Percentiles rank a stretch among this genome's conserved stretches.
Evolutionary conservation across 92 coral and sea anemone genomes (phyloP).

Genomic region (Epizoanthus illoricatus): DNA sequence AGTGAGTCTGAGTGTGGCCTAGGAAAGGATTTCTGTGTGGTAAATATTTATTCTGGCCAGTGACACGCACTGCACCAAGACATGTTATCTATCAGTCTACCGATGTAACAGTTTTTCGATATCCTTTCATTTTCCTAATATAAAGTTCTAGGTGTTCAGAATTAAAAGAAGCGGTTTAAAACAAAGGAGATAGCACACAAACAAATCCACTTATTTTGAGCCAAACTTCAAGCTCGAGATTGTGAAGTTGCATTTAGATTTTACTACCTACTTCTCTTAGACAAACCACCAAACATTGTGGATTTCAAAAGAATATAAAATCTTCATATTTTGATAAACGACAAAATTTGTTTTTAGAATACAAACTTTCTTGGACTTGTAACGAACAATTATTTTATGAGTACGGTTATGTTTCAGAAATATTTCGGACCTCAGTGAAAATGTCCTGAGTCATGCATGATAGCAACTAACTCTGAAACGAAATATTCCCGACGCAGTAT

Average conservation of each 20-base stretch:
- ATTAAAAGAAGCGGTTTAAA: too few relatives aligned
- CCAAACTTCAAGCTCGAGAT: neutral
- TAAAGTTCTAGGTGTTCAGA: too few relatives aligned
- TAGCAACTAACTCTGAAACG: slow-evolving; percentile 3
- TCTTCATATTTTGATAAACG: neutral
- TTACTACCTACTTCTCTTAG: slow-evolving; percentile 1
- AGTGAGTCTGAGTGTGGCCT: neutral
- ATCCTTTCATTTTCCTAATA: too few relatives aligned
- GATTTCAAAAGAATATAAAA: slow-evolving; percentile 20
- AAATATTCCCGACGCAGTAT: neutral
- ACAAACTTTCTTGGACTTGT: too few relatives aligned
- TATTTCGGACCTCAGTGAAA: too few relatives aligned
- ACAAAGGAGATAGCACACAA: neutral
- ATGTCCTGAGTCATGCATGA: neutral
- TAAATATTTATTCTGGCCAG: too few relatives aligned
- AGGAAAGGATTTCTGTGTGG: neutral
- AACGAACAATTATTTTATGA: too few relatives aligned
- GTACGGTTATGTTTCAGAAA: too few relatives aligned
- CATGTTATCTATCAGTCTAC: too few relatives aligned
- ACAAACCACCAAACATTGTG: slow-evolving; percentile 10
- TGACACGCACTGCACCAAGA: too few relatives aligned
- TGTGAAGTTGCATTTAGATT: neutral
- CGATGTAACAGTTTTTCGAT: too few relatives aligned
- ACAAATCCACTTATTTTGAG: slow-evolving; percentile 2
- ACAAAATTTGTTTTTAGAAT: too few relatives aligned